These are phyloP conservation scores for Sebastes cheni DNA, from an alignment of 2,797 vertebrate genomes.

Conservation along the genomic window DNA sequence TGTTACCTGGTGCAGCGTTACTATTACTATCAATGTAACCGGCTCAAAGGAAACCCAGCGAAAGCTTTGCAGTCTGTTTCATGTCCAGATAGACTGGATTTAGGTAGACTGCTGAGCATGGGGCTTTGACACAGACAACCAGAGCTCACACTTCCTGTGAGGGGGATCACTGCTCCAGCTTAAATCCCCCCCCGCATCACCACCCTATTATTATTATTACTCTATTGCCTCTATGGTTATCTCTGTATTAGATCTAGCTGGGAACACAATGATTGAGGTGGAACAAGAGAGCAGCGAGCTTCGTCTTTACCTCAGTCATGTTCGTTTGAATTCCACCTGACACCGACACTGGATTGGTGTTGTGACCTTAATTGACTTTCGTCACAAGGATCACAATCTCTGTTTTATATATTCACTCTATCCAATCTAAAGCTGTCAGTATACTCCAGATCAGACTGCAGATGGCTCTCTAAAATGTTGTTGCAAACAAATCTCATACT, in stretches of 20 bases:
- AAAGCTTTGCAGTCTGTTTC: neutral
- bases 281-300: neutral
- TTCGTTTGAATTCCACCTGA: neutral
- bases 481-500: too few species aligned
- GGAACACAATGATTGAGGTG: neutral
- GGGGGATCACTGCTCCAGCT: neutral
- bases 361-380: too few species aligned
- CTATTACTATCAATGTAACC: neutral
- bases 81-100: constrained; percentile 34
- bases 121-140: constrained; percentile 37
- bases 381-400: neutral
- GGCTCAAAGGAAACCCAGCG: neutral
- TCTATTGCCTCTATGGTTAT: neutral
- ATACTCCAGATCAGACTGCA: neutral
- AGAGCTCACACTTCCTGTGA: constrained; percentile 39
- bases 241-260: neutral
- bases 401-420: neutral
- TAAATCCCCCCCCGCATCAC: constrained; percentile 17
- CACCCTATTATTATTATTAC: neutral
- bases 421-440: neutral
- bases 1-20: neutral
- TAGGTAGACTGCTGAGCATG: constrained; percentile 59
- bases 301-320: neutral
- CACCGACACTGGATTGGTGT: too few species aligned
- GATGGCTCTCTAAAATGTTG: neutral